These are phyloP conservation scores for Brachyhypopomus occidentalis DNA, from an alignment of 2,113 vertebrate genomes.

Conservation along the genomic window DNA sequence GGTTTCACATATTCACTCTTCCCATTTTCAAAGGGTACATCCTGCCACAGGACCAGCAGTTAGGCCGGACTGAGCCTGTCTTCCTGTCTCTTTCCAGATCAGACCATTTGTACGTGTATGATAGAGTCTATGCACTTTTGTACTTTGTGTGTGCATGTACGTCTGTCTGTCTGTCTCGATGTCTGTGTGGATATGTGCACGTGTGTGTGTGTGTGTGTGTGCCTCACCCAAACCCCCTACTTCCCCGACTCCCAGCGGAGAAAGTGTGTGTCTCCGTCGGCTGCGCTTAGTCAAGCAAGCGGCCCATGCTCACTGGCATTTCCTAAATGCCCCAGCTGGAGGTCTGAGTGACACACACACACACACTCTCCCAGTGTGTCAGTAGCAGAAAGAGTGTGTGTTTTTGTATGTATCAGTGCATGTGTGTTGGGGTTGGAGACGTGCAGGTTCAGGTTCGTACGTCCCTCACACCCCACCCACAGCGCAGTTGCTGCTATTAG, in stretches of 20 bases:
- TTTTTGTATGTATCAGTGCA: neutral
- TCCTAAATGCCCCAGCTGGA: conserved; percentile 90
- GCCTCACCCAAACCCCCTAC: conserved; percentile 64
- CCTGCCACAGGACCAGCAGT: conserved; percentile 18
- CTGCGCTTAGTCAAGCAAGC: conserved; percentile 81
- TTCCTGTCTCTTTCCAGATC: conserved; percentile 46
- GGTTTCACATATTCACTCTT: conserved; percentile 21
- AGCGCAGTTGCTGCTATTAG: conserved; percentile 68
- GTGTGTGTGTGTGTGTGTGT: conserved; percentile 65
- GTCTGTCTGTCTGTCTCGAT: conserved; percentile 40
- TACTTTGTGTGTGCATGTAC: conserved; percentile 11
- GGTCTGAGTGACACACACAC: conserved; percentile 80
- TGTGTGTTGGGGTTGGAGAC: conserved; percentile 11
- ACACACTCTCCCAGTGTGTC: conserved; percentile 58
- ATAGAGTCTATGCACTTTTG: neutral
- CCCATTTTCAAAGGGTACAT: conserved; percentile 36
- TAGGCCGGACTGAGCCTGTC: neutral
- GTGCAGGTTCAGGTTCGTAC: conserved; percentile 17
- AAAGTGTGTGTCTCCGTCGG: conserved; percentile 39
- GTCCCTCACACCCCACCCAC: conserved; percentile 39
- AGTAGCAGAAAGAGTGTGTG: conserved; percentile 41
- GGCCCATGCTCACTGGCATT: conserved; percentile 90
- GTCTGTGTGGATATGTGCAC: conserved; percentile 33
- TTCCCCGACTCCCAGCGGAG: conserved; percentile 72
- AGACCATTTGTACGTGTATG: conserved; percentile 2